These are phyloP conservation scores for Eurytoma californica DNA, from an alignment of 2,888 invertebrate species.

Conservation along the genomic window DNA sequence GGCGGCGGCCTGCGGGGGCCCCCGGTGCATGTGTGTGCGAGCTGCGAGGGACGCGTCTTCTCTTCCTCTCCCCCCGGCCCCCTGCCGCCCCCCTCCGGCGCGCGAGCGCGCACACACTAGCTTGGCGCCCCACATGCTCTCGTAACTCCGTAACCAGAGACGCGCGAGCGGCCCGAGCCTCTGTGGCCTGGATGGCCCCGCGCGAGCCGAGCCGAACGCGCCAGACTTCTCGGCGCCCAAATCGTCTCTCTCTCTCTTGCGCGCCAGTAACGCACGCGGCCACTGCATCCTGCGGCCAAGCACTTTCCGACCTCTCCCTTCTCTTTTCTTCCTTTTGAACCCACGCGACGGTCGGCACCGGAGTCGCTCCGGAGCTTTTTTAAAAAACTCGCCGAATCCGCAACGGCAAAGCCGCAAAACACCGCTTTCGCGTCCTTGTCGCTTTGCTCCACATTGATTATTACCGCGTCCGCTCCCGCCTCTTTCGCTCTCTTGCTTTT, in stretches of 20 bases:
- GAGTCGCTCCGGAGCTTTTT: too few relatives aligned
- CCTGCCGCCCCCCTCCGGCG: constrained; percentile 16
- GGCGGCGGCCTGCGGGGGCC: constrained; percentile 60
- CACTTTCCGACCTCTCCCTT: constrained; percentile 42
- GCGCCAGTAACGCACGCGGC: constrained; percentile 49
- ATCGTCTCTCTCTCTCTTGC: constrained; percentile 67
- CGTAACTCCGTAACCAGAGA: constrained; percentile 75
- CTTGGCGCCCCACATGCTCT: constrained; percentile 75
- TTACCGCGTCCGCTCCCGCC: not conserved
- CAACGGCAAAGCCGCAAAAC: too few relatives aligned
- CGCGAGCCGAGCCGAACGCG: constrained; percentile 60
- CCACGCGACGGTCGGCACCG: not conserved
- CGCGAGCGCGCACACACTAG: constrained; percentile 57
- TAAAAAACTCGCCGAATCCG: too few relatives aligned
- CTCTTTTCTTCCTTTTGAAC: constrained; percentile 3
- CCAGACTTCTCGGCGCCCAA: constrained; percentile 75
- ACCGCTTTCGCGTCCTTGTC: too few relatives aligned
- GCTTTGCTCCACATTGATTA: too few relatives aligned
- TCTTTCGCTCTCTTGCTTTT: constrained; percentile 15
- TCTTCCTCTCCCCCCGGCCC: constrained; percentile 6
- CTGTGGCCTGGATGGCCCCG: constrained; percentile 38
- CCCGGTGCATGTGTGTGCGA: constrained; percentile 40
- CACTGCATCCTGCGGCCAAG: constrained; percentile 54
- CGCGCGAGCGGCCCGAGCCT: constrained; percentile 65
- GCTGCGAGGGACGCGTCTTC: constrained; percentile 33